Percentiles rank a stretch among this genome's conserved stretches.
Evolutionary conservation across 1,140 invertebrate genomes (phyloP).

Genomic region (Aphis gossypii): DNA sequence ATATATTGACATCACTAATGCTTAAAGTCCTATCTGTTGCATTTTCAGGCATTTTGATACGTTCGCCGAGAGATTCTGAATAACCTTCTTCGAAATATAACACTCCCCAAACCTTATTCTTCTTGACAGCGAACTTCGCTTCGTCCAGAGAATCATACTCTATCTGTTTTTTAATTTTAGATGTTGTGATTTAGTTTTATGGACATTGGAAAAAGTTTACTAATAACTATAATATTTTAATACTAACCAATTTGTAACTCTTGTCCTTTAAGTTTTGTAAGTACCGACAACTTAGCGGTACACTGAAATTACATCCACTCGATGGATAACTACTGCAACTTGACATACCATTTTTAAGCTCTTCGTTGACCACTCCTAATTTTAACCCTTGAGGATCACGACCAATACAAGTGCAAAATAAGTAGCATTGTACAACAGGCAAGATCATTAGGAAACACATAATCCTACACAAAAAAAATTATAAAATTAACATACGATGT

Average conservation of each 20-base stretch:
- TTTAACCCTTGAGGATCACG: conserved; percentile 68
- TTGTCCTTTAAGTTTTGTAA: conserved; percentile 72
- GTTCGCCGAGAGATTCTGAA: conserved; percentile 70
- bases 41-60: conserved; percentile 68
- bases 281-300: conserved; percentile 77
- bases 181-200: not conserved
- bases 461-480: conserved; percentile 64
- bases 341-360: conserved; percentile 61
- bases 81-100: conserved; percentile 80
- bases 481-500: not conserved
- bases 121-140: conserved; percentile 70
- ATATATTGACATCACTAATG: conserved; percentile 71
- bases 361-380: conserved; percentile 69
- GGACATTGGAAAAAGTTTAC: not conserved
- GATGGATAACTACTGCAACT: conserved; percentile 65
- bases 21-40: conserved; percentile 66
- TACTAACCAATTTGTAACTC: conserved; percentile 59
- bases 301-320: conserved; percentile 70
- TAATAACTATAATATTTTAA: not conserved
- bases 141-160: conserved; percentile 68
- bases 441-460: conserved; percentile 70
- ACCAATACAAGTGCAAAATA: conserved; percentile 72
- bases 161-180: conserved; percentile 63
- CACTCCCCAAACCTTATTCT: conserved; percentile 73
- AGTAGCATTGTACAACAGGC: conserved; percentile 70